Conservation (phyloP, 2,888 invertebrate species). For the Alloplasta piceator region DNA sequence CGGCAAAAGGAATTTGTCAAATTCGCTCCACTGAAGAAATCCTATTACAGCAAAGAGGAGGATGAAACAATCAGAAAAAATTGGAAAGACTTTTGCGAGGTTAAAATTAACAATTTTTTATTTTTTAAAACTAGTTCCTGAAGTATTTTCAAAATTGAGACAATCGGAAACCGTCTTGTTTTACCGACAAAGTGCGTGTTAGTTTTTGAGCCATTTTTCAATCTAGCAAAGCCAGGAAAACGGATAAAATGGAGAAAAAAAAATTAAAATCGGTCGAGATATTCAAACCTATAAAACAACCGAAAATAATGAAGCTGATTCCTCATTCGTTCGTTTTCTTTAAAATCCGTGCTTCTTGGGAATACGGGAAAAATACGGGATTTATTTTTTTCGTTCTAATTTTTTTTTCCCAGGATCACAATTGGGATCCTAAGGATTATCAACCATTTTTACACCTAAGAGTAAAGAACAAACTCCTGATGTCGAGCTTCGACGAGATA, state of each 20-base stretch:
- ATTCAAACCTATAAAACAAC: neutral
- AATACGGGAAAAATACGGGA: too few relatives aligned
- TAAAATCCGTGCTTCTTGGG: too few relatives aligned
- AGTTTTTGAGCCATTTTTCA: too few relatives aligned
- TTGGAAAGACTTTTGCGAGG: slow-evolving; percentile 78
- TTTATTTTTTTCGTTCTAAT: neutral
- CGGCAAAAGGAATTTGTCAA: slow-evolving; percentile 69
- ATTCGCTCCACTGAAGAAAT: slow-evolving; percentile 70
- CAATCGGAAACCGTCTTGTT: slow-evolving; percentile 5
- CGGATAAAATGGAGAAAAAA: too few relatives aligned
- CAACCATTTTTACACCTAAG: slow-evolving; percentile 72
- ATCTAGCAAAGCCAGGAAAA: too few relatives aligned
- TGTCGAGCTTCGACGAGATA: slow-evolving; percentile 65
- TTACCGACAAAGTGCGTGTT: neutral
- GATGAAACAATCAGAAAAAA: slow-evolving; percentile 74
- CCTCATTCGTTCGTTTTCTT: too few relatives aligned
- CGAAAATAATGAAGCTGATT: neutral
- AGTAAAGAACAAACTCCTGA: slow-evolving; percentile 60
- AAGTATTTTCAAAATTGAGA: neutral
- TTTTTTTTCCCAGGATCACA: slow-evolving; percentile 70
- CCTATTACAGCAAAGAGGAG: slow-evolving; percentile 70
- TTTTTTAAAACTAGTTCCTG: slow-evolving; percentile 18
- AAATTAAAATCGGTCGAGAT: neutral
- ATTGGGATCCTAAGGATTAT: slow-evolving; percentile 72
- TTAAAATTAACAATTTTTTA: slow-evolving; percentile 48